Conservation (phyloP, 2,888 invertebrate species). For the Calliphora vomitoria region DNA sequence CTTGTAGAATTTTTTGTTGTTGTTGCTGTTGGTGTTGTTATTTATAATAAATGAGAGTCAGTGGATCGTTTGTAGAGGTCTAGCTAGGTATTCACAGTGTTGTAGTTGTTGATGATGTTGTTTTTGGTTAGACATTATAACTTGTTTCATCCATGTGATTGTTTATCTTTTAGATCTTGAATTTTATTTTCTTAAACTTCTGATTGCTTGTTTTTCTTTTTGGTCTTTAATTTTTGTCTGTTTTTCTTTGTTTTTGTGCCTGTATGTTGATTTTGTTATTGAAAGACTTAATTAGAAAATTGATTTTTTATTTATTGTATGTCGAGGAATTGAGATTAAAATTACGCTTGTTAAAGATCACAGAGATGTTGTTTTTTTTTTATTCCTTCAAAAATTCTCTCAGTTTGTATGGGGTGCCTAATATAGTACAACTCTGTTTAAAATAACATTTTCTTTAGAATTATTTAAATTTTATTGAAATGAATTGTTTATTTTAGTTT, state of each 20-base stretch:
- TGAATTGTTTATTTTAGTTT: conserved; percentile 39
- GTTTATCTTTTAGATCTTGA: conserved; percentile 53
- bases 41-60: conserved; percentile 59
- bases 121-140: conserved; percentile 37
- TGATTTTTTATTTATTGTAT: conserved; percentile 57
- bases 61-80: conserved; percentile 41
- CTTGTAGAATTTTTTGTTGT: not conserved
- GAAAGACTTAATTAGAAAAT: conserved; percentile 67
- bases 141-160: conserved; percentile 56
- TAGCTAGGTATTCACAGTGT: conserved; percentile 27
- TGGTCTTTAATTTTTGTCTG: not conserved
- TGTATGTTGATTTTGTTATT: conserved; percentile 49
- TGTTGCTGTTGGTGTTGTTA: conserved; percentile 27
- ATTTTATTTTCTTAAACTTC: conserved; percentile 56
- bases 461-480: conserved; percentile 45
- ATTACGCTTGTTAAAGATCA: conserved; percentile 43
- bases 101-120: not conserved
- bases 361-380: not conserved
- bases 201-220: conserved; percentile 39
- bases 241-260: conserved; percentile 9
- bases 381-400: too few species aligned
- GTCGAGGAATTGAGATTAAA: conserved; percentile 34
- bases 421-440: not conserved
- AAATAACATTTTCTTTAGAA: conserved; percentile 32
- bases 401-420: not conserved